These are phyloP conservation scores for Molothrus aeneus DNA, from an alignment of 2,797 vertebrate genomes.

Conservation along the genomic window DNA sequence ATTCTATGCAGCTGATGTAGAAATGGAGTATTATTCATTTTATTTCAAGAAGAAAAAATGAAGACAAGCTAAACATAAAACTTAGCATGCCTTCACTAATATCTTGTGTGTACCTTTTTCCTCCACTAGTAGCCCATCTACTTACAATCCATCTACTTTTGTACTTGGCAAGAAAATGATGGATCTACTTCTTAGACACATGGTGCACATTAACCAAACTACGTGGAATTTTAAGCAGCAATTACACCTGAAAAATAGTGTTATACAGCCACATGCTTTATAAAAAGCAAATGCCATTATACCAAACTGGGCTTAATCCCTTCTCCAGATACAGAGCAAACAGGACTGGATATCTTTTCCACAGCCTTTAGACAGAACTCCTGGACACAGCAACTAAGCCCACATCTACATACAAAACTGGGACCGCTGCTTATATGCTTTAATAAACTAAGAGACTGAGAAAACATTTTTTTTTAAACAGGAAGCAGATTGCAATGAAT, in stretches of 20 bases:
- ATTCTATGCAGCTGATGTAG: neutral
- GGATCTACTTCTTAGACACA: slow-evolving; percentile 13
- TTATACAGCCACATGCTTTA: neutral
- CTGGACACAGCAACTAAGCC: neutral
- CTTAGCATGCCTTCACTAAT: neutral
- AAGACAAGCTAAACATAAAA: neutral
- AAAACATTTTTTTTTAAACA: neutral
- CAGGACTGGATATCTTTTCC: neutral
- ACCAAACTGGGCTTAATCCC: neutral
- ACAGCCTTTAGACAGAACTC: neutral
- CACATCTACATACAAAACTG: neutral
- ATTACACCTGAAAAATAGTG: neutral
- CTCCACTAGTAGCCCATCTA: neutral
- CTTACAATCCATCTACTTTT: neutral
- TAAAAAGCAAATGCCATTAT: slow-evolving; percentile 18
- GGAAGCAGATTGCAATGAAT: neutral
- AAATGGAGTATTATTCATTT: neutral
- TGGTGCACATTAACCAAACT: slow-evolving; percentile 23
- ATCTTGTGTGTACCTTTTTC: neutral
- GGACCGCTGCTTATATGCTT: neutral
- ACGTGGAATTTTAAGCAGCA: slow-evolving; percentile 50
- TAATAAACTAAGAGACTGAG: neutral
- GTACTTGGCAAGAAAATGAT: slow-evolving; percentile 1
- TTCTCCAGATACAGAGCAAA: slow-evolving; percentile 5
- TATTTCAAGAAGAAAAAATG: neutral